Conservation (phyloP, 2,797 vertebrate genomes). For the Gorsachius magnificus region DNA sequence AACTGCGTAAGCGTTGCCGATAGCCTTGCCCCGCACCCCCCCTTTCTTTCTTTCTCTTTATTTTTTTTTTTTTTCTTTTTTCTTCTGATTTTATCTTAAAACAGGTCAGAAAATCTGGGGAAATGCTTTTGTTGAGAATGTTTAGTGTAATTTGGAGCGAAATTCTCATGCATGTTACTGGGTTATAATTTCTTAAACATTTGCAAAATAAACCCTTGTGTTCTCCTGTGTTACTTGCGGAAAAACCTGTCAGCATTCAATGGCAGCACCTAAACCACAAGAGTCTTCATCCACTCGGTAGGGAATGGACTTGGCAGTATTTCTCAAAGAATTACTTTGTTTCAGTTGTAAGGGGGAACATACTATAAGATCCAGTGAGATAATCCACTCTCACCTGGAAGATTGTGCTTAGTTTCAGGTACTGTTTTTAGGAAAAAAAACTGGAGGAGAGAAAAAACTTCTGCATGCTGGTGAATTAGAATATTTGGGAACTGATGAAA, state of each 20-base stretch:
- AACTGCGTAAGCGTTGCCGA: neutral
- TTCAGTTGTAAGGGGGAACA: neutral
- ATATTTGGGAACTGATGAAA: neutral
- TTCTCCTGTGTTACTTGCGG: neutral
- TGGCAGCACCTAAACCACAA: neutral
- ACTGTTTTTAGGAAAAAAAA: neutral
- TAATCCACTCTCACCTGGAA: neutral
- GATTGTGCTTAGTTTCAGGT: neutral
- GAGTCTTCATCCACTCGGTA: neutral
- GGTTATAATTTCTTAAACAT: neutral
- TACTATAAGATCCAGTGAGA: neutral
- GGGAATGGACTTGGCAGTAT: neutral
- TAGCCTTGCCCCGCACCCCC: neutral
- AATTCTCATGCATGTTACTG: neutral
- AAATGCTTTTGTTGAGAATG: neutral
- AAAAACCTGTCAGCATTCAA: neutral
- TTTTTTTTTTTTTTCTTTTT: neutral
- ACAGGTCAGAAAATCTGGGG: neutral
- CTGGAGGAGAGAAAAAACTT: neutral
- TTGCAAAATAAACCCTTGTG: neutral
- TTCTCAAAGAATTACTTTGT: neutral
- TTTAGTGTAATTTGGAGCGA: neutral
- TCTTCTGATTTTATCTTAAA: neutral
- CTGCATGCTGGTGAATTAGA: neutral
- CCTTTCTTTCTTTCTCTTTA: no score